phyloP scores from a whole-genome alignment of 2,113 vertebrate genomes.

The Rhipidura dahli region DNA sequence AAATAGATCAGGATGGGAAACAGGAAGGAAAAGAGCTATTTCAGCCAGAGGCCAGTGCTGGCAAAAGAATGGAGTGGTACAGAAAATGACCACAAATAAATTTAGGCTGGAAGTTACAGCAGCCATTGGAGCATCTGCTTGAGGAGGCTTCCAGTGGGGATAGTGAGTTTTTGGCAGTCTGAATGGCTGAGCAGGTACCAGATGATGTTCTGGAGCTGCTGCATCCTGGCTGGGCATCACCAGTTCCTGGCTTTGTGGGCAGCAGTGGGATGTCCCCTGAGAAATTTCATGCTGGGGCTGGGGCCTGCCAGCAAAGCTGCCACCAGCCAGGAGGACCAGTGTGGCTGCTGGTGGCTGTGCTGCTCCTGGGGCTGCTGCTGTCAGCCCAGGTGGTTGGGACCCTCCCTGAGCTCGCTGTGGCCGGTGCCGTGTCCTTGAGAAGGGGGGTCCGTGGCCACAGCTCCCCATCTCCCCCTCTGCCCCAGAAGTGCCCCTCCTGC shows the following conservation, averaged over 20 bases:
- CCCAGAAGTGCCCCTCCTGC: background rate
- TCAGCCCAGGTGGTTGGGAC: background rate
- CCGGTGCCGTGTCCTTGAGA: background rate
- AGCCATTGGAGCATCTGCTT: background rate
- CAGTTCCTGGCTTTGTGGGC: background rate
- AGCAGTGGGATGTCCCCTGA: background rate
- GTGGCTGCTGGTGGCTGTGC: background rate
- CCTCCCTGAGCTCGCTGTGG: background rate
- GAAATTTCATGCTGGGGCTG: background rate
- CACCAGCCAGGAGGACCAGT: accelerated
- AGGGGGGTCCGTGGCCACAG: background rate
- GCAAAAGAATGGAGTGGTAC: background rate
- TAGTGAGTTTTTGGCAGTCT: background rate
- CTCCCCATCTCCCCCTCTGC: background rate
- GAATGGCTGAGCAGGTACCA: background rate
- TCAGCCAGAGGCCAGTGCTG: background rate
- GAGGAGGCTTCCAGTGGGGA: background rate
- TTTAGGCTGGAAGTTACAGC: background rate
- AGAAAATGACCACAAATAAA: background rate
- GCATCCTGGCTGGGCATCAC: background rate
- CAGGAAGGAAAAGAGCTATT: background rate
- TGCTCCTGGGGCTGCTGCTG: background rate
- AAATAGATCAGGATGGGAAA: background rate
- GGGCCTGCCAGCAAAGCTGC: background rate
- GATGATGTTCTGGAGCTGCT: background rate